Base-by-base conservation (phyloP, 2,113 vertebrate species). In the Lamprologus speciosus region DNA sequence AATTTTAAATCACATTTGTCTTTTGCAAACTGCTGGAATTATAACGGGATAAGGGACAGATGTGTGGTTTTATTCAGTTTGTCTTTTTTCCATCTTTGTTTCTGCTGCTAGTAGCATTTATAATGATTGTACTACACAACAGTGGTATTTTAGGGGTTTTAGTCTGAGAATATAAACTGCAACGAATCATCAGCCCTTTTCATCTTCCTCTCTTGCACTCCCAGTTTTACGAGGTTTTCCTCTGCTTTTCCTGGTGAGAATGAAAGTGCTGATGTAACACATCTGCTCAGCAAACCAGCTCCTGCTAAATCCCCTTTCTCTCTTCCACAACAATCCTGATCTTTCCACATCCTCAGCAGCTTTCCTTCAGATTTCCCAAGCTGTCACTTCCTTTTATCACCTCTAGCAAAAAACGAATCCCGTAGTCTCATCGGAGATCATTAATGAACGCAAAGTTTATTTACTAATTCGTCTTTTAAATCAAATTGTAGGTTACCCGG, bases 231-330 rank as follows among this genome's bases (percentile, higher is more conserved):
- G 2, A 21, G 8, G 73, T 78, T 33, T 51, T 73, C 68, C 21
- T 10, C 40, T 78, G 42, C 23, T 55, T 82, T 65, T 65, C 78
- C 40, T 58, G 42, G 23, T 50, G 70, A 50, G 42, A 17, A 78
- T 50, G 16, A 78, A 47, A 55, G 23, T 23, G 60, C 86, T 80
- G 73, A 86, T 86, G 55, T 17, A 86, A 75, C 87, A 11, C n/a
- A 6, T 28, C 21, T 54, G 40, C 80, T 53, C 40, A 19, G 85
- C 37, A 82, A 28, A 28, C 16, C 17, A 13, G 16, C 23, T 13
- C 19, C 53, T 16, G 40, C 19, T 81, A 14, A 80, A 47, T 35
- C 58, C 33, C 3, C 23, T 50, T 26, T 21, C 60, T 47, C 54
- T 31, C 31, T 42, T 51, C 81, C 23, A 12, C 2, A 54, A 81